phyloP scores from a whole-genome alignment of 2,888 invertebrate species.

The Eupeodes latifasciatus region DNA sequence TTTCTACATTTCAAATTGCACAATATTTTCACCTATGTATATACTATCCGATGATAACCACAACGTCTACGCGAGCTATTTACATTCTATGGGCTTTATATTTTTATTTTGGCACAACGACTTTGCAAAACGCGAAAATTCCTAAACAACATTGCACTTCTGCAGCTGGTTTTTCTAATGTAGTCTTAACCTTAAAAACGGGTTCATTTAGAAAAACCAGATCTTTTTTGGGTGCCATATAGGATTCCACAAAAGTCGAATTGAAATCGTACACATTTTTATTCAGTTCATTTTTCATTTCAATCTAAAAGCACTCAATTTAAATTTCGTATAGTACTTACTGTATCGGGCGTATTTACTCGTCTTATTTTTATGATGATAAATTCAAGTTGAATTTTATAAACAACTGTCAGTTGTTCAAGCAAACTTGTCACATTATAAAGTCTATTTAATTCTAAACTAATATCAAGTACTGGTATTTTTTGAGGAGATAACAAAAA shows the following conservation, averaged over 20 bases:
- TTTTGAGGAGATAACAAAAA: not conserved
- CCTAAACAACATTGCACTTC: not conserved
- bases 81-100: not conserved
- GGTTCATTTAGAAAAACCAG: not conserved
- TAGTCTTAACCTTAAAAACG: not conserved
- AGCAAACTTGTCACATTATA: slow-evolving; percentile 26
- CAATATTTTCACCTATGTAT: not conserved
- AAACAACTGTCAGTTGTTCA: slow-evolving; percentile 12
- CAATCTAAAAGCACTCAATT: slow-evolving; percentile 50
- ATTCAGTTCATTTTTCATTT: slow-evolving; percentile 23
- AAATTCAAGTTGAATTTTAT: slow-evolving; percentile 36
- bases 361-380: not conserved
- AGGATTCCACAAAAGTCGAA: not conserved
- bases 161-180: not conserved
- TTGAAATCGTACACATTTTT: not conserved
- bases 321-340: slow-evolving; percentile 33
- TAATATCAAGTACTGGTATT: slow-evolving; percentile 24
- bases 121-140: not conserved
- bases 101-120: not conserved
- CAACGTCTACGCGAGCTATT: not conserved
- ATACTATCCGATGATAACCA: not conserved
- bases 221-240: not conserved
- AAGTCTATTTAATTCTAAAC: slow-evolving; percentile 35
- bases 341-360: not conserved
- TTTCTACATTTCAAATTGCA: slow-evolving; percentile 21